Evolutionary conservation across 2,888 invertebrate genomes (phyloP).

Genomic region (Linnaemya tessellans): DNA sequence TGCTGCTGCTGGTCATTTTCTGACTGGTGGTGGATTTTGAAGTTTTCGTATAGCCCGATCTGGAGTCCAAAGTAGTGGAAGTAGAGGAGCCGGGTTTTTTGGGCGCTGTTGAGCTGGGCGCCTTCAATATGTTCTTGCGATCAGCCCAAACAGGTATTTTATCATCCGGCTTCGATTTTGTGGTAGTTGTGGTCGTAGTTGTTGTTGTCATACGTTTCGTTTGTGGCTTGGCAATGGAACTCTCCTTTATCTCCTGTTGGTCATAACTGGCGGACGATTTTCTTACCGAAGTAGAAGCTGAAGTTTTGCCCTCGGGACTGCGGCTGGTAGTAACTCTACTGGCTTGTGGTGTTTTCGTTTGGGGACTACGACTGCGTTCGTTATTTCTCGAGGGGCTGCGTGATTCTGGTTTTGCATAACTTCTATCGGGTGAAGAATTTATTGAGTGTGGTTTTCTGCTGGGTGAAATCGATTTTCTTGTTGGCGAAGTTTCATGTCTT

Average conservation of each 20-base stretch:
- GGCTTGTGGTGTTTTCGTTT: conserved; percentile 3
- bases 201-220: conserved; percentile 70
- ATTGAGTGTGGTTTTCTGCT: conserved; percentile 38
- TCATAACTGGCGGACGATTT: conserved; percentile 33
- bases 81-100: conserved; percentile 67
- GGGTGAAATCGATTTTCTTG: conserved; percentile 37
- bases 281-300: background rate
- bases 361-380: conserved; percentile 60
- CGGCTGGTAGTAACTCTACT: conserved; percentile 6
- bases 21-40: conserved; percentile 76
- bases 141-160: conserved; percentile 80
- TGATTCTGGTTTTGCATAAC: conserved; percentile 35
- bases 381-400: conserved; percentile 1
- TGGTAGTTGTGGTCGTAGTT: conserved; percentile 35
- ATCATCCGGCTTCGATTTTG: conserved; percentile 65
- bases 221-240: conserved; percentile 61
- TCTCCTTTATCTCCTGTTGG: conserved; percentile 33
- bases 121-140: conserved; percentile 78
- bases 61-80: conserved; percentile 60
- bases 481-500: conserved; percentile 42
- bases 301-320: conserved; percentile 57
- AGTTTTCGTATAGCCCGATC: conserved; percentile 62
- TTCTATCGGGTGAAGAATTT: conserved; percentile 43
- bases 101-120: conserved; percentile 59
- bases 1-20: conserved; percentile 80